phyloP scores from a whole-genome alignment of 2,797 vertebrate species.

The Gymnoscopelus microlampas region DNA sequence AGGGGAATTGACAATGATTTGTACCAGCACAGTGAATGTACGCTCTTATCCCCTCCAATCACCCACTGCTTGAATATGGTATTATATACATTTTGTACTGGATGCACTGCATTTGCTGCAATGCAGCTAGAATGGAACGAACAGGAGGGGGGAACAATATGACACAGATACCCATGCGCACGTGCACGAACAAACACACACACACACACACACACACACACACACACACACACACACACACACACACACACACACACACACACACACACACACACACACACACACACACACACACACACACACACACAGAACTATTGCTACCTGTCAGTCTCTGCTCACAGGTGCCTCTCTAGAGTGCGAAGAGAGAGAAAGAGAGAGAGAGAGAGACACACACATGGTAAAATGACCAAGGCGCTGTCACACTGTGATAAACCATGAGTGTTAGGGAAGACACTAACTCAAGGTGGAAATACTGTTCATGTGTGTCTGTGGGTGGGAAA shows the following conservation, averaged over 20 bases:
- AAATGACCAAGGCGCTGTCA: constrained; percentile 36
- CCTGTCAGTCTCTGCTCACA: constrained; percentile 53
- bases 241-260: constrained; percentile 54
- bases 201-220: constrained; percentile 29
- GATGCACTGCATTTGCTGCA: constrained; percentile 43
- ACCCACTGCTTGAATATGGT: constrained; percentile 18
- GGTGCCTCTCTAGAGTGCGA: constrained; percentile 42
- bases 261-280: constrained; percentile 33
- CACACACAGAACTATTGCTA: constrained; percentile 26
- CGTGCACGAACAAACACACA: constrained; percentile 24
- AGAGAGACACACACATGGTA: constrained; percentile 4
- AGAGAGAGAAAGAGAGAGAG: constrained; percentile 19
- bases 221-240: constrained; percentile 39
- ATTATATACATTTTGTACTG: neutral
- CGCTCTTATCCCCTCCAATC: neutral
- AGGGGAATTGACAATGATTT: no score
- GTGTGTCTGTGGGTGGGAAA: no score
- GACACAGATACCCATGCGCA: constrained; percentile 19
- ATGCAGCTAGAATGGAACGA: constrained; percentile 46
- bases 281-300: constrained; percentile 17
- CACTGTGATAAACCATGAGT: constrained; percentile 32
- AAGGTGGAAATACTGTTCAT: neutral
- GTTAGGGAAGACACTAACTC: constrained; percentile 16
- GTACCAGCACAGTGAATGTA: no score
- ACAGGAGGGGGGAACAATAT: constrained; percentile 39